phyloP scores from a whole-genome alignment of 1,140 invertebrate species.

The Heliothis subflexa region DNA sequence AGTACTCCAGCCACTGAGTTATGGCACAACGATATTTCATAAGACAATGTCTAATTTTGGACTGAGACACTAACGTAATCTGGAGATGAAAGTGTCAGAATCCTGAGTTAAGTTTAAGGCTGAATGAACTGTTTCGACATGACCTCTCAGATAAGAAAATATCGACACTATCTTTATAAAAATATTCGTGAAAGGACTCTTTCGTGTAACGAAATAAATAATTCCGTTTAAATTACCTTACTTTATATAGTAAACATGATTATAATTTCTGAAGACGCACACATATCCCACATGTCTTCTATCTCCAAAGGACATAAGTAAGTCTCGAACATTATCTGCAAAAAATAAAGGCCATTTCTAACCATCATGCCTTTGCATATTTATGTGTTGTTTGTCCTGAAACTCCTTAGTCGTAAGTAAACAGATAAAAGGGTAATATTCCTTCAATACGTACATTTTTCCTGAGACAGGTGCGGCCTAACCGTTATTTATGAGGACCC shows the following conservation, averaged over 20 bases:
- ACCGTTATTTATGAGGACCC: slow-evolving; percentile 70
- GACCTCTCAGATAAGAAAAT: neutral
- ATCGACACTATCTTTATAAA: no score
- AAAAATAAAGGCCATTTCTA: slow-evolving; percentile 27
- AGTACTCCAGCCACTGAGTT: slow-evolving; percentile 6
- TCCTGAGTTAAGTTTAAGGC: neutral
- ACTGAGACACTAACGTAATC: neutral
- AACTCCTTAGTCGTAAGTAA: slow-evolving; percentile 46
- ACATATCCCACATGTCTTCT: neutral
- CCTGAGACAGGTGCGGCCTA: slow-evolving; percentile 69
- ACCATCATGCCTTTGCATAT: neutral
- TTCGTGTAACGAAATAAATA: no score
- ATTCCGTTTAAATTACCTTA: no score
- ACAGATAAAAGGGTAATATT: slow-evolving; percentile 61
- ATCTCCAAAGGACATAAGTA: neutral
- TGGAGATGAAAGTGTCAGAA: neutral
- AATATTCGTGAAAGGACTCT: no score
- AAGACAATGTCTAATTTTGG: slow-evolving; percentile 22
- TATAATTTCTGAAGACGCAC: no score
- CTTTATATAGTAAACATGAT: no score
- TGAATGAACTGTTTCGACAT: neutral
- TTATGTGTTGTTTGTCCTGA: slow-evolving; percentile 21
- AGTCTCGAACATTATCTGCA: neutral
- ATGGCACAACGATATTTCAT: slow-evolving; percentile 23
- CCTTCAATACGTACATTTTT: slow-evolving; percentile 52